phyloP scores from a whole-genome alignment of 2,888 invertebrate genomes.

The Tenodera sinensis region DNA sequence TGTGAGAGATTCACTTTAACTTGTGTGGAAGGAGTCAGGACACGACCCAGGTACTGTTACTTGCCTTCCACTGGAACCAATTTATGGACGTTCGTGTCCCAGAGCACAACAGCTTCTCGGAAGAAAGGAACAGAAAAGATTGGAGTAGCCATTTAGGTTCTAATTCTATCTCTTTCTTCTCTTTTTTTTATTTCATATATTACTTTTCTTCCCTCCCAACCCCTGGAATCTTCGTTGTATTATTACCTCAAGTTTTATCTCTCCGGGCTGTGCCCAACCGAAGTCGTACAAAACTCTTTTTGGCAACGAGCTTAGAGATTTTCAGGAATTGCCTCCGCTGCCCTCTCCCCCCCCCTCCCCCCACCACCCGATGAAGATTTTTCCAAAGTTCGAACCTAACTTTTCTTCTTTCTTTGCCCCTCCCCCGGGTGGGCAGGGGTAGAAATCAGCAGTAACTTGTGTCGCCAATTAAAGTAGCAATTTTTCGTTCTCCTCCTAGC shows the following conservation, averaged over 20 bases:
- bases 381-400: slow-evolving; percentile 30
- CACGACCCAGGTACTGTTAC: too few relatives aligned
- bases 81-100: slow-evolving; percentile 4
- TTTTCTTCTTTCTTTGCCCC: slow-evolving; percentile 14
- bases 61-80: too few relatives aligned
- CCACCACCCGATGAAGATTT: slow-evolving; percentile 30
- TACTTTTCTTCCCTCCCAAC: slow-evolving; percentile 8
- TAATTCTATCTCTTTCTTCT: slow-evolving; percentile 5
- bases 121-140: slow-evolving; percentile 3
- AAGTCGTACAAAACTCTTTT: slow-evolving; percentile 26
- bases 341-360: not conserved
- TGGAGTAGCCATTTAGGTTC: slow-evolving; percentile 26
- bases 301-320: slow-evolving; percentile 31
- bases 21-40: not conserved
- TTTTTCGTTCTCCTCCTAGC: slow-evolving; percentile 24
- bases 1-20: too few relatives aligned
- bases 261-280: slow-evolving; percentile 3
- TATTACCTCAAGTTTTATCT: slow-evolving; percentile 33
- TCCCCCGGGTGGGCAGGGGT: not conserved
- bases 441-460: slow-evolving; percentile 34
- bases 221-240: slow-evolving; percentile 23
- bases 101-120: not conserved
- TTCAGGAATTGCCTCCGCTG: slow-evolving; percentile 30
- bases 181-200: slow-evolving; percentile 26
- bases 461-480: slow-evolving; percentile 33